Conservation (phyloP, 2,113 vertebrate genomes). For the Fulmarus glacialis region DNA sequence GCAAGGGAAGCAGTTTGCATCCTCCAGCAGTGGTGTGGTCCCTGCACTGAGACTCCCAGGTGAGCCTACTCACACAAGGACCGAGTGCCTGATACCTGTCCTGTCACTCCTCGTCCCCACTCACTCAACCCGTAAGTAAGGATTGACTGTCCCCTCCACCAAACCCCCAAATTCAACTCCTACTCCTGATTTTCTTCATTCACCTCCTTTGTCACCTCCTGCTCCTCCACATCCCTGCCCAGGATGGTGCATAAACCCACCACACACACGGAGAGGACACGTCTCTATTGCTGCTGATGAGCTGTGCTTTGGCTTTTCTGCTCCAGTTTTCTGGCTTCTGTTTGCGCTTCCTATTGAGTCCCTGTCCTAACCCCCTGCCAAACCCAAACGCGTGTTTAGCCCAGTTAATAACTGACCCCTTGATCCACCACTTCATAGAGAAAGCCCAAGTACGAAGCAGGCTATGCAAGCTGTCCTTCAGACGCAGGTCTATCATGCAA, state of each 20-base stretch:
- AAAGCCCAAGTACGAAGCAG: not conserved
- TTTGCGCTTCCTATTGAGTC: not conserved
- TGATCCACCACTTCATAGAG: not conserved
- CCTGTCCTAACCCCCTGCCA: not conserved
- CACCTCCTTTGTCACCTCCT: not conserved
- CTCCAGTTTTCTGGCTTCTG: not conserved
- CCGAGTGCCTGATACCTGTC: not conserved
- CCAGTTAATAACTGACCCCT: not conserved
- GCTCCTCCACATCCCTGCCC: not conserved
- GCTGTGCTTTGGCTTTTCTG: not conserved
- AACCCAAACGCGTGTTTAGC: not conserved
- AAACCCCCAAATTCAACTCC: not conserved
- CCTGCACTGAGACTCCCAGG: not conserved
- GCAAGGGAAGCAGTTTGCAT: not conserved
- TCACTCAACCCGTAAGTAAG: not conserved
- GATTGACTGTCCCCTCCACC: not conserved
- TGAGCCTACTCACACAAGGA: not conserved
- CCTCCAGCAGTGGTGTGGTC: not conserved
- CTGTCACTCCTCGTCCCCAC: not conserved
- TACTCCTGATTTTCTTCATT: not conserved
- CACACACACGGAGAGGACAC: not conserved
- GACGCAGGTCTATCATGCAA: not conserved
- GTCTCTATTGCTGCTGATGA: accelerated
- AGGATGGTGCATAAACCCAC: not conserved
- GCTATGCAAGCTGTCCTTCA: not conserved